These are phyloP conservation scores for Plebejus argus DNA, from an alignment of 2,888 invertebrate genomes.

Conservation along the genomic window DNA sequence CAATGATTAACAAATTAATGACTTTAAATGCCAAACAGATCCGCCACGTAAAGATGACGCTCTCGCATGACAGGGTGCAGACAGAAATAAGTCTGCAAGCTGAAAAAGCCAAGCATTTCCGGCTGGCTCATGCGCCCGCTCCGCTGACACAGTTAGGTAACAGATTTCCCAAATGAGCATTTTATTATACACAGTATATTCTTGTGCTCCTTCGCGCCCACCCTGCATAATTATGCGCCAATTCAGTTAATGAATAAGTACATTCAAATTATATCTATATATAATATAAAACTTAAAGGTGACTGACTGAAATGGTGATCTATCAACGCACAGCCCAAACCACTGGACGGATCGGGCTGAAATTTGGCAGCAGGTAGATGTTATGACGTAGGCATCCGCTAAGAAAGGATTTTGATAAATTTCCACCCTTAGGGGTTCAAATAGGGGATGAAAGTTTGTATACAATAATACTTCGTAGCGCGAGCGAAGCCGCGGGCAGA, in stretches of 20 bases:
- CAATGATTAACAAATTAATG: constrained; percentile 63
- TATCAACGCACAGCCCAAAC: too few species aligned
- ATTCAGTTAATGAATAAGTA: neutral
- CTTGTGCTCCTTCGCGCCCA: neutral
- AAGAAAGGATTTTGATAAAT: too few species aligned
- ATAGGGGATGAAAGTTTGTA: too few species aligned
- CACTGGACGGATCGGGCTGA: too few species aligned
- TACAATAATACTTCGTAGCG: too few species aligned
- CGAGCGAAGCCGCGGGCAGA: too few species aligned
- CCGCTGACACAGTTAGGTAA: constrained; percentile 70
- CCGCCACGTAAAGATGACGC: constrained; percentile 66
- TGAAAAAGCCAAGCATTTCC: constrained; percentile 77
- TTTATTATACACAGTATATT: constrained; percentile 26
- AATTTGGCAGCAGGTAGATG: too few species aligned
- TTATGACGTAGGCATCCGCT: too few species aligned
- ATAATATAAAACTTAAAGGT: too few species aligned
- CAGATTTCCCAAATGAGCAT: constrained; percentile 33
- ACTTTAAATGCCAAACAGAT: constrained; percentile 64
- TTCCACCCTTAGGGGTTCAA: too few species aligned
- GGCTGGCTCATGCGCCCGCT: constrained; percentile 61
- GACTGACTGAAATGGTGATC: too few species aligned
- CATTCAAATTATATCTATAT: neutral
- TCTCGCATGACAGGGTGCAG: constrained; percentile 69
- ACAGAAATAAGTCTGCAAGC: constrained; percentile 76
- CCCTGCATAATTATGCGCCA: neutral